Percentiles rank a stretch among this genome's conserved stretches.
Evolutionary conservation across 2,888 invertebrate species (phyloP).

Genomic region (Cephus rjabovi): DNA sequence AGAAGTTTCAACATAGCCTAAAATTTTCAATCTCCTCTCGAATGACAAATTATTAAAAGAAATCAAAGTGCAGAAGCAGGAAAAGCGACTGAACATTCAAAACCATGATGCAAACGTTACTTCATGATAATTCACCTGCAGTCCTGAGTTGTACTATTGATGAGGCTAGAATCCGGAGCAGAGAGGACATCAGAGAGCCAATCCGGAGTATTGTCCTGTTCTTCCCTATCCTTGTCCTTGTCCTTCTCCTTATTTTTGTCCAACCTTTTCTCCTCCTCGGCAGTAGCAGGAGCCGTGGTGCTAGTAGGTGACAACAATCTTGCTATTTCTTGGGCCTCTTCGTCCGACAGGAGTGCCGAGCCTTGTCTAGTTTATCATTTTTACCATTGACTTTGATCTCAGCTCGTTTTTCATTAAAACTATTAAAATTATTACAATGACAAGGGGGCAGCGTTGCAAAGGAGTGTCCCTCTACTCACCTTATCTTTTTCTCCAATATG

Average conservation of each 20-base stretch:
- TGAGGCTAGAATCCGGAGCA: constrained; percentile 67
- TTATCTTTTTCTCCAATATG: constrained; percentile 87
- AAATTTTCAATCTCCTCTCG: background rate
- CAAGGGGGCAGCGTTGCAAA: constrained; percentile 6
- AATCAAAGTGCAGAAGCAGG: background rate
- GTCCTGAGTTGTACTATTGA: constrained; percentile 62
- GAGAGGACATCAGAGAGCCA: constrained; percentile 73
- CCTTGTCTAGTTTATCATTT: constrained; percentile 74
- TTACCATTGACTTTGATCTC: constrained; percentile 30
- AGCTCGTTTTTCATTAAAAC: constrained; percentile 13
- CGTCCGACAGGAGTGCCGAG: constrained; percentile 82
- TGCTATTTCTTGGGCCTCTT: constrained; percentile 90
- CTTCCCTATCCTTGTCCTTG: constrained; percentile 65
- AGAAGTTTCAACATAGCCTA: background rate
- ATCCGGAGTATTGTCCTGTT: constrained; percentile 66
- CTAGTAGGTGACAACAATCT: constrained; percentile 77
- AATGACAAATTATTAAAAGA: background rate
- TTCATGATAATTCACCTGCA: constrained; percentile 54
- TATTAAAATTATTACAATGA: background rate
- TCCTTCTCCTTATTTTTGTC: constrained; percentile 70
- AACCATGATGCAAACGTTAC: background rate
- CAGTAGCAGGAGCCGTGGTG: constrained; percentile 38
- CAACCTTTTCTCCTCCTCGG: constrained; percentile 48
- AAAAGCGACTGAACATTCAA: background rate
- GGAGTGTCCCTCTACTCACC: constrained; percentile 71